Percentiles rank a stretch among this genome's conserved stretches.
Conservation (phyloP, 2,113 vertebrate species). For the Siniperca knerii region DNA sequence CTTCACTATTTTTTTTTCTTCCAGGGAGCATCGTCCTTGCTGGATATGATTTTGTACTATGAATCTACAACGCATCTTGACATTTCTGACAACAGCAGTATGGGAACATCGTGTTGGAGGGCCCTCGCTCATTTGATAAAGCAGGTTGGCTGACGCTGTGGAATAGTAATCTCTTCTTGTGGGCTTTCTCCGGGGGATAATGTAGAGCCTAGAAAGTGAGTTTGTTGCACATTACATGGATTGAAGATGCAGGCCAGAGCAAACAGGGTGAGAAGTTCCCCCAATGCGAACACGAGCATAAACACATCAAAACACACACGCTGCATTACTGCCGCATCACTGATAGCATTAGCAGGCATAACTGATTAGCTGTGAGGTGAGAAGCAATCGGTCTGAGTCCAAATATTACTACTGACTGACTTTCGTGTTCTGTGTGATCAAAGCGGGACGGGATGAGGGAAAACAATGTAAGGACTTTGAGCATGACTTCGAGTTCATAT, state of each 20-base stretch:
- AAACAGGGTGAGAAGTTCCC: constrained; percentile 44
- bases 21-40: constrained; percentile 84
- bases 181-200: constrained; percentile 62
- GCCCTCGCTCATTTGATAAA: constrained; percentile 84
- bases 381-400: not conserved
- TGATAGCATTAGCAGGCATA: constrained; percentile 27
- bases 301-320: constrained; percentile 24
- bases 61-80: constrained; percentile 85
- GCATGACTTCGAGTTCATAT: not conserved
- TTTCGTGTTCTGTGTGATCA: not conserved
- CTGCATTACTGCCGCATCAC: not conserved
- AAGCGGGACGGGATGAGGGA: not conserved
- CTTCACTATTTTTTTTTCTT: constrained; percentile 40
- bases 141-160: constrained; percentile 80
- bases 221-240: constrained; percentile 63
- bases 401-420: not conserved
- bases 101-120: constrained; percentile 84
- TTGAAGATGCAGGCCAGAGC: constrained; percentile 52
- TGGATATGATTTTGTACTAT: constrained; percentile 88
- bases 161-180: constrained; percentile 67
- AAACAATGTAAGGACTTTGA: not conserved
- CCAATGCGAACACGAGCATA: not conserved
- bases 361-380: constrained; percentile 37
- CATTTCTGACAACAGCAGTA: constrained; percentile 81
- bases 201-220: constrained; percentile 70